Base-by-base conservation (phyloP, 2,113 vertebrate species). In the Syngnathoides biaculeatus region DNA sequence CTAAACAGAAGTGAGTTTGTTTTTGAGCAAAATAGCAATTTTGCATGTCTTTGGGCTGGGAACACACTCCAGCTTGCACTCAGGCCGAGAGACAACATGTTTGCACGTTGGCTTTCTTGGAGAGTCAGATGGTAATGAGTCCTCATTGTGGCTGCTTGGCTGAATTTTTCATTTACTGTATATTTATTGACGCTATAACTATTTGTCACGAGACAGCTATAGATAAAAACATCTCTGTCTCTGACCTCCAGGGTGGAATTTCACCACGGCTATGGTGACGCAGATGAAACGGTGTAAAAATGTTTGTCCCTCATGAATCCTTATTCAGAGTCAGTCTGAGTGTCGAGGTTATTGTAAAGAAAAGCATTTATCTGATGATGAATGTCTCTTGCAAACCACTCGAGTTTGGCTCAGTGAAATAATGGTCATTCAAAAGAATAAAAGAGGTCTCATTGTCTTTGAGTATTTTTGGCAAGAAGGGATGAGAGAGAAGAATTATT, bases 261-360 rank as follows among this genome's bases (percentile, higher is more conserved):
- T 53, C 19, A 15, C 20, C 22, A 2, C 30, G 13, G 8, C 24
- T 5, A n/a, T 43, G 55, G 35, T 1, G 24, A n/a, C 35, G 69
- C 65, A 24, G 65, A 65, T 62, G 66, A 71, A 71, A 69, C 61
- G 2, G 1, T 47, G 43, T 59, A 77, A 77, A 82, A 79, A 75
- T 19, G 1, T 38, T 48, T 3, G 27, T 71, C 72, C 72, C 77
- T 65, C 67, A 63, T 38, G 63, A 65, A 48, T 43, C 63, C 15
- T 0, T 42, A 61, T 43, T 67, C 20, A 3, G 17, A 42, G 73
- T 73, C 58, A 58, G 30, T 53, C 24, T 60, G 59, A 20, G 10
- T 62, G 64, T 57, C 57, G 43, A 69, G 68, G 52, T 68, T 72
- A 68, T 81, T 78, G 72, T 40, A 62, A 58, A 55, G 57, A 61